A percentile compares a stretch with the other conserved stretches of the same genome.
phyloP scores from a whole-genome alignment of 2,797 vertebrate genomes.

The Macrochelys suwanniensis region DNA sequence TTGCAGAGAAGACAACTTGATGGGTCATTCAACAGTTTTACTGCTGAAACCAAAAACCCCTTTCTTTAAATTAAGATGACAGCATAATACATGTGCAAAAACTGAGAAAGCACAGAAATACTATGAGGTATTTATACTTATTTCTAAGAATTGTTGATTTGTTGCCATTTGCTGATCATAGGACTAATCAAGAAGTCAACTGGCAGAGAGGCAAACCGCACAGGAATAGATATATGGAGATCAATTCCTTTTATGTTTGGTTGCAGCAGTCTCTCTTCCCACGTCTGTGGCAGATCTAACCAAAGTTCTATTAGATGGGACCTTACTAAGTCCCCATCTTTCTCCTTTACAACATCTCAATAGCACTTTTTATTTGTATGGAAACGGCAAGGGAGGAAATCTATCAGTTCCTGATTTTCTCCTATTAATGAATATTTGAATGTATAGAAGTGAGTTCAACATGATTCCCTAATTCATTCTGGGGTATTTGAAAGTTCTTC shows the following conservation, averaged over 20 bases:
- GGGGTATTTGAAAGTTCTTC: neutral
- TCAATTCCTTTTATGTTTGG: neutral
- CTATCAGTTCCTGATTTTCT: neutral
- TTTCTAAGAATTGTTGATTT: neutral
- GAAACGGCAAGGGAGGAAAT: neutral
- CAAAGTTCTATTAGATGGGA: neutral
- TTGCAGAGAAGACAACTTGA: constrained; percentile 4
- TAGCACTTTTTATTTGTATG: neutral
- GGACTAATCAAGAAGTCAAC: neutral
- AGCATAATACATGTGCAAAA: neutral
- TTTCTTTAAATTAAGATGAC: neutral
- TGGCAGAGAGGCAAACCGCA: neutral
- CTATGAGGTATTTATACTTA: neutral
- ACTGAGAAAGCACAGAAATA: neutral
- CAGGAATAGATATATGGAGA: neutral
- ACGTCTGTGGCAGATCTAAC: neutral
- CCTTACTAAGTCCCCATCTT: neutral
- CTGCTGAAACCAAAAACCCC: constrained; percentile 4
- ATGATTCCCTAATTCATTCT: neutral
- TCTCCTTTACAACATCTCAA: neutral
- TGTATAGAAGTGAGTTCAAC: neutral
- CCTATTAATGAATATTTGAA: neutral
- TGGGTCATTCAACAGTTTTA: neutral
- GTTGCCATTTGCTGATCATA: constrained; percentile 1
- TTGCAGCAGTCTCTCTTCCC: neutral